Evolutionary conservation across 2,888 invertebrate species (phyloP), one percentile per base, ranked within the genome.

Genomic region (Chrysomela aeneicollis): DNA sequence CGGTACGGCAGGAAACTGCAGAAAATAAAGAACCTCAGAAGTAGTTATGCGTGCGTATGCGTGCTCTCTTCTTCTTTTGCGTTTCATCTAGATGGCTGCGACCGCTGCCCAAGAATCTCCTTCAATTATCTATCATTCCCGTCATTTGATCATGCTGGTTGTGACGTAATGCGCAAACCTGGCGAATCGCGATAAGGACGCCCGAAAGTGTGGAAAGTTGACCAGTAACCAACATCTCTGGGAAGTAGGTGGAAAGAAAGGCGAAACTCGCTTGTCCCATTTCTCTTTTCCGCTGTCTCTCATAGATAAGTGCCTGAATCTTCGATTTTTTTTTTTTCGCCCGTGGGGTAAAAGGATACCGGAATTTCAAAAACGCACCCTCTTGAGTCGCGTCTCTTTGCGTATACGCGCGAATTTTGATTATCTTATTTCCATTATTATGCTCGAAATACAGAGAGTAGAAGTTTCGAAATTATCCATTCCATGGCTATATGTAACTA

Each of bases 381-480:
- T 71, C 61, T 69, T 72, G 67, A 64, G 65, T 69, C 67, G 66
- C 71, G 21, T 50, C 65, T 65, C 64, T 67, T 67, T 75, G 75
- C 75, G 72, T 71, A n/a, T n/a, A 78, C 74, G 78, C 78, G 77
- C 80, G 79, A 82, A 81, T 82, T 82, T 81, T 81, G 82, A 83
- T 83, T 81, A 82, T 82, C 82, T 83, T 82, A 82, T 83, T 83
- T 82, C 82, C 82, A 82, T 83, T 82, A 82, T 82, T 82, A 83
- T 81, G 83, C 82, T 81, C 78, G 81, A 82, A 82, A 82, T 82
- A 82, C 83, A 82, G 82, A 82, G 82, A 82, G 82, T 83, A 81
- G 82, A 83, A 83, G 82, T 83, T 83, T 83, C 82, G 83, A 83
- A 83, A 83, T 83, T 83, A 83, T 83, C 83, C 83, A 82, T 83